Conservation (phyloP, 2,888 invertebrate species). For the Lymantria monacha region DNA sequence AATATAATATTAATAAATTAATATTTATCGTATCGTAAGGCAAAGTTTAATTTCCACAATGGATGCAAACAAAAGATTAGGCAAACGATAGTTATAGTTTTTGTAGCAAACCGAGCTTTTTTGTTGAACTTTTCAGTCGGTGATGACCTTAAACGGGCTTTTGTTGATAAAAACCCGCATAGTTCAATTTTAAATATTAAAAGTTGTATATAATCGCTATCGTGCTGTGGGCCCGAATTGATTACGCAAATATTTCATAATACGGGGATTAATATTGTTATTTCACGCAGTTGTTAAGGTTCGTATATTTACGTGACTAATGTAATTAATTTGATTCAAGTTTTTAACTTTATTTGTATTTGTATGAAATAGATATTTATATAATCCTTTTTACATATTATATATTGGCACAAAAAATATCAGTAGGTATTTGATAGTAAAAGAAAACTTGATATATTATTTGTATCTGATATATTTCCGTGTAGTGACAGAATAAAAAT, state of each 20-base stretch:
- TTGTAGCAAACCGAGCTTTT: conserved; percentile 20
- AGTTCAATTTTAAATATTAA: conserved; percentile 30
- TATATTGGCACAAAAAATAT: too few relatives aligned
- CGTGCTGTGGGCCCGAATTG: conserved; percentile 9
- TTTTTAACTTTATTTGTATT: background rate
- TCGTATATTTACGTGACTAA: conserved; percentile 4
- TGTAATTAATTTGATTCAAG: background rate
- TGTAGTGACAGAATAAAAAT: too few relatives aligned
- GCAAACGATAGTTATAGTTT: conserved; percentile 23
- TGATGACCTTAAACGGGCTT: conserved; percentile 23
- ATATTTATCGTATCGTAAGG: too few relatives aligned
- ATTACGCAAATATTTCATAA: conserved; percentile 6
- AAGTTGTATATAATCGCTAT: conserved; percentile 15
- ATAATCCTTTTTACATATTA: too few relatives aligned
- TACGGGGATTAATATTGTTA: conserved; percentile 2
- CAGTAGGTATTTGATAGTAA: too few relatives aligned
- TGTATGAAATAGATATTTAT: background rate
- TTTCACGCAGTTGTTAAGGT: conserved; percentile 1
- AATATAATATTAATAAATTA: too few relatives aligned
- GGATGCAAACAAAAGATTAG: conserved; percentile 26
- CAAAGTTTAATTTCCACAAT: conserved; percentile 20
- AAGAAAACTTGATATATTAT: too few relatives aligned
- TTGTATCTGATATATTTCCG: too few relatives aligned
- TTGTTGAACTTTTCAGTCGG: conserved; percentile 18
- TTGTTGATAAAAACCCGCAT: conserved; percentile 38